Base-by-base conservation (phyloP, 2,113 vertebrate species). In the Himantopus leucocephalus region DNA sequence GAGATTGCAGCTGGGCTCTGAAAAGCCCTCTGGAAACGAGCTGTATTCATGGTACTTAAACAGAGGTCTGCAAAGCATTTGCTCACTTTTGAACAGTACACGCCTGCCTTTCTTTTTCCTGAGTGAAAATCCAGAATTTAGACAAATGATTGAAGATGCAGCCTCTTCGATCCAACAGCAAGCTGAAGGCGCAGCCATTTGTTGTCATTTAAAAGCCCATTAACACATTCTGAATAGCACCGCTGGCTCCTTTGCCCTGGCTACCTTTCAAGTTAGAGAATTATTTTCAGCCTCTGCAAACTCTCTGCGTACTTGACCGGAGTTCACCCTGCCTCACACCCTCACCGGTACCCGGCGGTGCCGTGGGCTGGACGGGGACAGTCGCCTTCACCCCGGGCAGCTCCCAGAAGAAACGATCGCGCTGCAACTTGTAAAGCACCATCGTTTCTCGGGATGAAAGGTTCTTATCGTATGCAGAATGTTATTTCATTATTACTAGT, bases 291-390 rank as follows among this genome's bases (percentile, higher is more conserved):
- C 55, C 35, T 56, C 48, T 62, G 41, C 30, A 17, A 27, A 43
- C 29, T 50, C 59, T 23, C 24, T 0, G 5, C 0, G 12, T 12
- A 11, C n/a, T 55, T 32, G 60, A 27, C 59, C 6, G 2, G 39
- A 41, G 67, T 4, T 72, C 37, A 20, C 30, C 23, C 37, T 39
- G 56, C 35, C 37, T n/a, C 13, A 83, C 4, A 4, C 37, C 43
- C 50, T 30, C 8, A 2, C n/a, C 76, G 3, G 6, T 2, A 27
- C 55, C 75, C 41, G 4, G 13, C 1, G 2, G 17, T 59, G 86
- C 52, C 6, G 2, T 7, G 34, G 23, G 27, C 37, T 34, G 62
- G 45, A 45, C 1, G 4, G 70, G 68, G 29, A 53, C 32, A 4
- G 41, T 43, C 18, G 1, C 70, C 68, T 66, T 30, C 82, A 19